Base-by-base conservation (phyloP, 2,888 invertebrate genomes). In the Acleris emargana region DNA sequence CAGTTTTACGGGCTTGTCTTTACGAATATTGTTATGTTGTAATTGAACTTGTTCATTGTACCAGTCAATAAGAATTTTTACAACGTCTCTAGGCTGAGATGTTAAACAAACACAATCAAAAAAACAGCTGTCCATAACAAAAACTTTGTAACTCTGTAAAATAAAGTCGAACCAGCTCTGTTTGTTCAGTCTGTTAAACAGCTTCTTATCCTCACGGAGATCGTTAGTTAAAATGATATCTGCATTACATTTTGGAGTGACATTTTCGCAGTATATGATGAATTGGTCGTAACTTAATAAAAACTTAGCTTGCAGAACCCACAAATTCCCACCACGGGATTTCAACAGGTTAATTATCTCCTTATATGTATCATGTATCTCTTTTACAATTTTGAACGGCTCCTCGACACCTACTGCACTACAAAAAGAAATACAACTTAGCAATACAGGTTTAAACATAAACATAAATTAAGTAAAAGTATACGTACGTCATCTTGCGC, bases 141-240 rank as follows among this genome's bases (percentile, higher is more conserved):
- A 93, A 22, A 92, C 89, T 81, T 94, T 95, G 73, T 94, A 95
- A 51, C 93, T 93, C 81, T 95, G 94, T 62, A 95, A 78, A 72
- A 94, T 86, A 43, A 95, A 82, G 75, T 95, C 95, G 18, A 95
- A 73, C 95, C 95, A 95, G 68, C 89, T 88, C 77, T 91, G 92
- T 74, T 91, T 92, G 69, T 81, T 88, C 45, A 91, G 73, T 71
- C 91, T 83, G 28, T 85, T 70, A 70, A 81, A 92, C 67, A 89
- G 76, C 25, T 70, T 67, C 2, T 71, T 59, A 70, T 91, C 80
- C 16, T 69, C 71, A 64, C 84, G 59, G 6, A 91, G 78, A 71
- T 87, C 78, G 72, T 77, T 73, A 3, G 77, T 82, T 32, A 84
- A 71, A 64, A 82, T 73, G 51, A 86, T 85, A 64, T 91, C 90